Percentiles rank a stretch among this genome's conserved stretches.
Evolutionary conservation across 2,797 vertebrate species (phyloP).

Genomic region (Pangasius mekongensis): DNA sequence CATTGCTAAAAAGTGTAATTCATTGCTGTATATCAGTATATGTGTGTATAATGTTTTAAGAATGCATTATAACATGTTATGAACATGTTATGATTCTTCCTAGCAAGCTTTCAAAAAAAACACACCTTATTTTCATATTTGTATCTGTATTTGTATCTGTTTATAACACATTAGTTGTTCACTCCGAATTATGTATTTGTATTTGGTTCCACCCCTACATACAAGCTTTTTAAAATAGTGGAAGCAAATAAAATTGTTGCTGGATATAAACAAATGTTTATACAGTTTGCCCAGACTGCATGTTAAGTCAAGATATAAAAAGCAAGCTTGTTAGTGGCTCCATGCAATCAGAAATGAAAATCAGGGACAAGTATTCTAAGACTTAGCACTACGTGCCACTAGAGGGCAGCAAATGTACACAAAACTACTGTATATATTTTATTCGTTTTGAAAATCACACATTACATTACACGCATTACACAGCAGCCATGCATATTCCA

Average conservation of each 20-base stretch:
- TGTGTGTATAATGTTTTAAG: neutral
- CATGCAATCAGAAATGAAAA: neutral
- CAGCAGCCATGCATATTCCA: neutral
- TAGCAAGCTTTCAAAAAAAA: neutral
- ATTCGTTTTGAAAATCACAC: neutral
- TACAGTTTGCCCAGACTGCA: neutral
- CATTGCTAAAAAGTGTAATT: neutral
- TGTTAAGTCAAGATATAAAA: neutral
- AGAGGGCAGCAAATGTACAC: constrained; percentile 55
- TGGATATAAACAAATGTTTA: neutral
- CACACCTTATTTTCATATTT: neutral
- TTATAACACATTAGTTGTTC: neutral
- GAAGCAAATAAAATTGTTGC: neutral
- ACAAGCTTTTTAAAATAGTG: neutral
- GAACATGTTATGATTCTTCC: neutral
- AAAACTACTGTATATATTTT: neutral
- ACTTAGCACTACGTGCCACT: constrained; percentile 41
- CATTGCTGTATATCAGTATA: neutral
- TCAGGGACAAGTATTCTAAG: neutral
- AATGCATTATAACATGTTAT: neutral
- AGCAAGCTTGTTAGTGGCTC: neutral
- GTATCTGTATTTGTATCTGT: neutral
- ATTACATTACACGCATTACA: neutral
- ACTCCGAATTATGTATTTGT: neutral
- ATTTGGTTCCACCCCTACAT: neutral